phyloP scores from a whole-genome alignment of 2,113 vertebrate genomes.

The Mus musculus region DNA sequence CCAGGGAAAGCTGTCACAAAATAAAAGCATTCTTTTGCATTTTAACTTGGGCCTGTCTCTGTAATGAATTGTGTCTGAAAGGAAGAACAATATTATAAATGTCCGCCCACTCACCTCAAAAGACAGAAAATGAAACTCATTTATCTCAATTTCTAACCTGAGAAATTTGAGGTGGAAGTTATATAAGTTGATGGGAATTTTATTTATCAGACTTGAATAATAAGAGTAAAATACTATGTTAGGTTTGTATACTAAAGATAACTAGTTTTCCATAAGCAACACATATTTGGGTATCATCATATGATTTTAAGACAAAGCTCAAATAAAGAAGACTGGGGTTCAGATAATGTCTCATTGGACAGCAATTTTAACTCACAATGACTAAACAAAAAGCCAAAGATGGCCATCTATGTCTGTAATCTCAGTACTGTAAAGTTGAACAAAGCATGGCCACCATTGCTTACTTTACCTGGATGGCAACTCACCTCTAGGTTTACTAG shows the following conservation, averaged over 20 bases:
- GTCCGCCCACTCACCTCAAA: neutral
- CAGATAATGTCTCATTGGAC: neutral
- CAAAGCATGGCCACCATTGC: no score
- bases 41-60: neutral
- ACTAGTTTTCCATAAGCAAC: neutral
- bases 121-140: constrained; percentile 59
- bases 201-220: constrained; percentile 58
- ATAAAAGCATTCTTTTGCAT: neutral
- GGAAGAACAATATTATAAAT: constrained; percentile 42
- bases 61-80: constrained; percentile 63
- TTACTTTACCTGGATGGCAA: neutral
- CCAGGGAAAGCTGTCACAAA: neutral
- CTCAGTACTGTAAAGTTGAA: neutral
- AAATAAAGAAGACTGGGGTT: neutral
- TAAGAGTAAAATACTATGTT: constrained; percentile 35
- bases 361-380: neutral
- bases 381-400: neutral
- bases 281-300: neutral
- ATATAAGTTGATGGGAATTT: constrained; percentile 62
- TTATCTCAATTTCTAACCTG: constrained; percentile 62
- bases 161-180: constrained; percentile 49
- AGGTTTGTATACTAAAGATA: neutral
- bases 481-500: neutral
- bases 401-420: neutral
- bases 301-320: neutral